A percentile compares a stretch with the other conserved stretches of the same genome.
Evolutionary conservation across 2,113 vertebrate species (phyloP).

Genomic region (Pterocles burchelli): DNA sequence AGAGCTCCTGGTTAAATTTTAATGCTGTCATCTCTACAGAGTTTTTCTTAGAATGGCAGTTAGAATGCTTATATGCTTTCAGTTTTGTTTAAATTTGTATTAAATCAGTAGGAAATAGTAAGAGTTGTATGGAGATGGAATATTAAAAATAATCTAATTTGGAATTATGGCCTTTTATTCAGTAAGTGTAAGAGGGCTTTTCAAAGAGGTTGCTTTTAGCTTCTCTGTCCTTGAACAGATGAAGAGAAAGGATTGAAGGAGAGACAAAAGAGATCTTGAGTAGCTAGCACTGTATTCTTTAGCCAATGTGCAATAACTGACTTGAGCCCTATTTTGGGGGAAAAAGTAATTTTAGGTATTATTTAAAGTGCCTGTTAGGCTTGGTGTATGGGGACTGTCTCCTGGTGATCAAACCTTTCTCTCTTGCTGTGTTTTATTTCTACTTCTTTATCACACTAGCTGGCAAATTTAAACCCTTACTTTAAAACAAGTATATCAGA

Average conservation of each 20-base stretch:
- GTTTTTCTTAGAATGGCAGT: background rate
- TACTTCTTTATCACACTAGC: background rate
- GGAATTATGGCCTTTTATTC: background rate
- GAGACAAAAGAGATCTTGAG: background rate
- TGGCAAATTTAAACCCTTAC: background rate
- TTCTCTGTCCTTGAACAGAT: background rate
- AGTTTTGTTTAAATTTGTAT: background rate
- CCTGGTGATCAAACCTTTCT: background rate
- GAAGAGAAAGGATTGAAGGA: background rate
- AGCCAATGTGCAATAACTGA: background rate
- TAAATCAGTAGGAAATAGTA: background rate
- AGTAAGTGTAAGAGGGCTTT: background rate
- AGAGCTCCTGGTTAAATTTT: constrained; percentile 47
- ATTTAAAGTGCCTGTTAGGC: background rate
- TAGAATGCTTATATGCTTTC: background rate
- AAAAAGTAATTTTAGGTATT: background rate
- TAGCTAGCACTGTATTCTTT: background rate
- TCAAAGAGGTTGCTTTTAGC: background rate
- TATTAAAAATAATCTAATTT: background rate
- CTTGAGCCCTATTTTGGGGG: background rate
- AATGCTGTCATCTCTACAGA: background rate
- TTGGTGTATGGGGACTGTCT: background rate
- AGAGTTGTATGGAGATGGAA: background rate
- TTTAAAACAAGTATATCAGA: background rate
- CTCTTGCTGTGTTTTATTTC: background rate